These are phyloP conservation scores for Elachura formosa DNA, from an alignment of 2,113 vertebrate genomes.

Conservation along the genomic window DNA sequence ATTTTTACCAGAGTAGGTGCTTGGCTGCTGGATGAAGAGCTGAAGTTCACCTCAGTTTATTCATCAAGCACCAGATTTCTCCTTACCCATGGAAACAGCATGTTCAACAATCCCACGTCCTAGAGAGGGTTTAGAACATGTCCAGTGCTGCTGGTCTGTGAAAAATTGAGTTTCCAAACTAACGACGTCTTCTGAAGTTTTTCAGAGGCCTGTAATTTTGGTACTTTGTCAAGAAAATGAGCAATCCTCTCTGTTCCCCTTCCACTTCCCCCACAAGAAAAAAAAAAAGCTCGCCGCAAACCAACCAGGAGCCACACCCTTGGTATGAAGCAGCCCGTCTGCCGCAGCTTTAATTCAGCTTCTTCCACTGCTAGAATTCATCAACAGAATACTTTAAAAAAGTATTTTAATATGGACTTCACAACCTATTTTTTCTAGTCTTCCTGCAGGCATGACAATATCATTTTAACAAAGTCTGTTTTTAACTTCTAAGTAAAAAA, in stretches of 20 bases:
- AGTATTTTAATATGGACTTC: background rate
- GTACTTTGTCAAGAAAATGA: constrained; percentile 55
- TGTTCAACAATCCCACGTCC: background rate
- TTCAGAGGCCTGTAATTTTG: constrained; percentile 42
- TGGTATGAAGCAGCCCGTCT: background rate
- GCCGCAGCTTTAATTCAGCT: constrained; percentile 31
- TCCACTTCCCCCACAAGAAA: constrained; percentile 12
- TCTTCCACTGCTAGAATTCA: constrained; percentile 31
- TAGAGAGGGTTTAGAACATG: background rate
- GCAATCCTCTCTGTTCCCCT: constrained; percentile 43
- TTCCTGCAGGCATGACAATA: background rate
- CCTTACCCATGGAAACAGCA: background rate
- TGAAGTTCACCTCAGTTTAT: background rate
- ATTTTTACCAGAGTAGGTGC: background rate
- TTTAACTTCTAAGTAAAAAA: background rate
- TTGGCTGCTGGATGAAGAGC: background rate
- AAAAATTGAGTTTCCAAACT: constrained; percentile 9
- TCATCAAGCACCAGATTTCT: background rate
- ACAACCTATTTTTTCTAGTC: background rate
- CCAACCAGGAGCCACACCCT: constrained; percentile 38
- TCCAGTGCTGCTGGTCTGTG: background rate
- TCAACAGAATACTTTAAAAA: constrained; percentile 6
- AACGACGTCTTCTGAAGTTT: constrained; percentile 12
- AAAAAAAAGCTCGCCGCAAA: background rate
- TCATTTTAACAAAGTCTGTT: background rate